Conservation (phyloP, 2,888 invertebrate genomes). For the Theodoxus fluviatilis region DNA sequence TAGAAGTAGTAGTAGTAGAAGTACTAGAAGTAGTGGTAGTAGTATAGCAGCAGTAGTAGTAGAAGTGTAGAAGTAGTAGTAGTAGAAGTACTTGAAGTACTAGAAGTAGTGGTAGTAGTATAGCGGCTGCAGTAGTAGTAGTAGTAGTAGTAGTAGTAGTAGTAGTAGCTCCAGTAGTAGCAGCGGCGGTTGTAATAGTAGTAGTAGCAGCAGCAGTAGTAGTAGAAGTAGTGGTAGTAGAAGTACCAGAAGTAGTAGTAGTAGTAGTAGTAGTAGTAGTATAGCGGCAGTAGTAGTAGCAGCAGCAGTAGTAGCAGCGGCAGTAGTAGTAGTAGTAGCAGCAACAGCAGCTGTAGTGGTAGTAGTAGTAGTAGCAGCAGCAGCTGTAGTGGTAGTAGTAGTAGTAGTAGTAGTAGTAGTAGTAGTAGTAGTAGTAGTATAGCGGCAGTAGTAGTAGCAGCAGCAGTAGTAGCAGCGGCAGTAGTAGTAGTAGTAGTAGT, state of each 20-base stretch:
- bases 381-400: slow-evolving; percentile 22
- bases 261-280: not conserved
- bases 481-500: not conserved
- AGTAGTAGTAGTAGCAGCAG: slow-evolving; percentile 21
- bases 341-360: slow-evolving; percentile 6
- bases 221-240: slow-evolving; percentile 11
- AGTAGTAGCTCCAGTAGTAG: not conserved
- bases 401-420: slow-evolving; percentile 24
- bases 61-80: slow-evolving; percentile 9
- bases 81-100: slow-evolving; percentile 16
- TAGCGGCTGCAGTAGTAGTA: not conserved
- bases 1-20: slow-evolving; percentile 16
- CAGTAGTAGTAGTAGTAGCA: not conserved
- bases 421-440: slow-evolving; percentile 25
- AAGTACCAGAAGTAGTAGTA: not conserved
- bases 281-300: not conserved
- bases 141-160: slow-evolving; percentile 21
- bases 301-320: not conserved
- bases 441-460: slow-evolving; percentile 22
- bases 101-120: slow-evolving; percentile 8
- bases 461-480: slow-evolving; percentile 22
- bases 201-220: slow-evolving; percentile 18
- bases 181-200: not conserved
- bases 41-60: not conserved
- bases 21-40: slow-evolving; percentile 11